These are phyloP conservation scores for Parotocinclus haroldoi DNA, from an alignment of 2,797 vertebrate species.

Conservation along the genomic window DNA sequence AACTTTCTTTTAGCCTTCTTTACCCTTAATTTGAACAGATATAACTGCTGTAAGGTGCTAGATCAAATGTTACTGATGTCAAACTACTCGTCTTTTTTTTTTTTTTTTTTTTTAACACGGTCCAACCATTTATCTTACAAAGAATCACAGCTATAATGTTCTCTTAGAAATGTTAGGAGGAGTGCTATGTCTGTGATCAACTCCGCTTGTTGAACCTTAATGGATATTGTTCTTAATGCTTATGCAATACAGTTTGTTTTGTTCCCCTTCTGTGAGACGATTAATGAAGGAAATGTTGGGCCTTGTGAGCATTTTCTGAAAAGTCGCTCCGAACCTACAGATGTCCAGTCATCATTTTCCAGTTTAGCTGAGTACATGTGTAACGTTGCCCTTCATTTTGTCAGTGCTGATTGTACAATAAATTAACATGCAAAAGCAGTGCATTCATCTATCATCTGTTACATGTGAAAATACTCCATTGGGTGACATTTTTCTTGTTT, in stretches of 20 bases:
- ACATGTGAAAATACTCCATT: background rate
- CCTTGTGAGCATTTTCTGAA: constrained; percentile 47
- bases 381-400: constrained; percentile 69
- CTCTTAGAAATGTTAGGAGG: background rate
- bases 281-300: constrained; percentile 46
- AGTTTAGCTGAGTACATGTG: constrained; percentile 56
- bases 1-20: constrained; percentile 11
- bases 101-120: background rate
- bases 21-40: constrained; percentile 21
- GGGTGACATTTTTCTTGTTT: background rate
- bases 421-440: constrained; percentile 59
- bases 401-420: constrained; percentile 78
- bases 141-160: background rate
- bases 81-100: constrained; percentile 19
- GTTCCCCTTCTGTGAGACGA: constrained; percentile 27
- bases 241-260: background rate
- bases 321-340: constrained; percentile 44
- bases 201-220: background rate
- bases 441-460: background rate
- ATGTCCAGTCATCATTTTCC: constrained; percentile 54
- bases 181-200: background rate
- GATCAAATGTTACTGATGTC: constrained; percentile 41
- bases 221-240: constrained; percentile 15
- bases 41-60: constrained; percentile 44
- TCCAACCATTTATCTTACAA: constrained; percentile 6